Evolutionary conservation across 2,113 vertebrate species (phyloP).

Genomic region (Equus quagga): DNA sequence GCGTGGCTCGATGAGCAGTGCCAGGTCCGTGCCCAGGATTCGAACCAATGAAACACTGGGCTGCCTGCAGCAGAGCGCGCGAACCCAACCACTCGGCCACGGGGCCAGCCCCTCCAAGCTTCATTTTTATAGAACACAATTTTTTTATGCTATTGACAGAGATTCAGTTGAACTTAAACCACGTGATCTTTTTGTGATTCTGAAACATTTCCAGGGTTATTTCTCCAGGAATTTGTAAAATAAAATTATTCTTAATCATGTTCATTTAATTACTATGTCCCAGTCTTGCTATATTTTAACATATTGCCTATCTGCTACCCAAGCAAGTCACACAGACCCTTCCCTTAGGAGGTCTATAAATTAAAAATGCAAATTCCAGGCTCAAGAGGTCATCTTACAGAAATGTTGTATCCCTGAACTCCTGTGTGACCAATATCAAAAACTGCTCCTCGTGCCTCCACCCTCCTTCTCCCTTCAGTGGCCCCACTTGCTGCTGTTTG

Average conservation of each 20-base stretch:
- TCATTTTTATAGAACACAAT: background rate
- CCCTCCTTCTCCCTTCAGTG: slow-evolving; percentile 58
- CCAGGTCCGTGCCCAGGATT: no score
- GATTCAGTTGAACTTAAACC: slow-evolving; percentile 68
- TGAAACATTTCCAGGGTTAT: slow-evolving; percentile 74
- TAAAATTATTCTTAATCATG: slow-evolving; percentile 79
- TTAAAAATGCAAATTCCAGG: slow-evolving; percentile 80
- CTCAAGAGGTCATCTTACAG: slow-evolving; percentile 81
- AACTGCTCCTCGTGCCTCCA: slow-evolving; percentile 10
- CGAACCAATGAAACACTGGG: no score
- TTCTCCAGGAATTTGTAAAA: slow-evolving; percentile 80
- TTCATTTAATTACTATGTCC: slow-evolving; percentile 78
- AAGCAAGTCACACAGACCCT: slow-evolving; percentile 76
- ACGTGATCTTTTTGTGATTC: slow-evolving; percentile 67
- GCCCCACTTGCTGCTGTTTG: slow-evolving; percentile 71
- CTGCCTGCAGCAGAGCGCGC: no score
- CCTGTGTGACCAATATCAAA: slow-evolving; percentile 78
- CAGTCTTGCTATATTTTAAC: slow-evolving; percentile 67
- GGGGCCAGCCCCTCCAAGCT: background rate
- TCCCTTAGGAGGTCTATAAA: slow-evolving; percentile 84
- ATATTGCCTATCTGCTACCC: slow-evolving; percentile 81
- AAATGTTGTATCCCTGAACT: slow-evolving; percentile 73
- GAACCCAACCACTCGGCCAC: no score
- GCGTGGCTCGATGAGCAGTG: no score
- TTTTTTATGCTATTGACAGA: slow-evolving; percentile 30